Evolutionary conservation across 2,888 invertebrate species (phyloP).

Genomic region (Spicauda simplicius): DNA sequence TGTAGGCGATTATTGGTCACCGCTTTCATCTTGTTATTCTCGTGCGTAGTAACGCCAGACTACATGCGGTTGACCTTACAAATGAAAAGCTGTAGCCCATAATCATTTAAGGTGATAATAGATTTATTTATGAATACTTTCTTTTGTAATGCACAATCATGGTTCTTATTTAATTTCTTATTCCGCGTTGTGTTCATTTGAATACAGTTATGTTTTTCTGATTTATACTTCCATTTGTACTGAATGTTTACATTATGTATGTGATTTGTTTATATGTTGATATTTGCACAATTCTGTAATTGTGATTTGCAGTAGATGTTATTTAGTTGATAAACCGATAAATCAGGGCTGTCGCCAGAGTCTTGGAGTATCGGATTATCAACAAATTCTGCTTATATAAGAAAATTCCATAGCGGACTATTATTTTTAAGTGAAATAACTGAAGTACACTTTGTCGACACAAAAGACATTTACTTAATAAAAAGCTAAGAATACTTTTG

Average conservation of each 20-base stretch:
- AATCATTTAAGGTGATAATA: conserved; percentile 78
- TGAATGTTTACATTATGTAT: conserved; percentile 71
- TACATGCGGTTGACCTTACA: conserved; percentile 50
- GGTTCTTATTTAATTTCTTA: conserved; percentile 60
- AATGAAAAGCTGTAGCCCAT: conserved; percentile 49
- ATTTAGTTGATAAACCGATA: conserved; percentile 34
- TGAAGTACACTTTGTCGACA: conserved; percentile 75
- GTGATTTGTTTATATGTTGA: conserved; percentile 65
- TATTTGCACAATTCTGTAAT: conserved; percentile 70
- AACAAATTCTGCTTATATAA: conserved; percentile 59
- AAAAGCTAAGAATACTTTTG: conserved; percentile 77
- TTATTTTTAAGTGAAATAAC: conserved; percentile 70
- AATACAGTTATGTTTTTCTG: conserved; percentile 47
- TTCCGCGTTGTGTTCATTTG: conserved; percentile 61
- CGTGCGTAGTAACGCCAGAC: conserved; percentile 70
- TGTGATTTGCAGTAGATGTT: conserved; percentile 55
- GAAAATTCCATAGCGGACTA: conserved; percentile 65
- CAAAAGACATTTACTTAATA: conserved; percentile 78
- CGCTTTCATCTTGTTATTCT: conserved; percentile 53
- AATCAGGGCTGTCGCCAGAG: conserved; percentile 71
- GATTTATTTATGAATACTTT: conserved; percentile 65
- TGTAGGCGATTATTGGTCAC: conserved; percentile 57
- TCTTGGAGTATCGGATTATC: conserved; percentile 48
- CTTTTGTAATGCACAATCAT: conserved; percentile 79
- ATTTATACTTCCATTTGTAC: conserved; percentile 49